These are phyloP conservation scores for Odontocolon sp. DNA, from an alignment of 2,888 invertebrate species.

Conservation along the genomic window DNA sequence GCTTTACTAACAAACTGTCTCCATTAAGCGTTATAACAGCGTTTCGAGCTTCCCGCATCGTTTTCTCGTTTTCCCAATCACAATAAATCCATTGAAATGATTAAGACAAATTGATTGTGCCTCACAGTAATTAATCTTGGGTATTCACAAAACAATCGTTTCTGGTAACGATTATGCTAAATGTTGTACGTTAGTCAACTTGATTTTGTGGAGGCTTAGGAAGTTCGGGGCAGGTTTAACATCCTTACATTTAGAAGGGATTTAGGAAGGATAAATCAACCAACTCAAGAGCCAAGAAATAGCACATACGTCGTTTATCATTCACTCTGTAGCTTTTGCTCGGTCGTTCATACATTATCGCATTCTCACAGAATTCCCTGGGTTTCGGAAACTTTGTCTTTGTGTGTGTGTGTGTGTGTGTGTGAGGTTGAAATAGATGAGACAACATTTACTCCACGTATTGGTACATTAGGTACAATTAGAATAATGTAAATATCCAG, in stretches of 20 bases:
- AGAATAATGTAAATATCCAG: slow-evolving; percentile 38
- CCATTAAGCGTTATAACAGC: not conserved
- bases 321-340: slow-evolving; percentile 4
- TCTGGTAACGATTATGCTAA: slow-evolving; percentile 25
- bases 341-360: not conserved
- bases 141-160: slow-evolving; percentile 20
- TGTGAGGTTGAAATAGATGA: slow-evolving; percentile 9
- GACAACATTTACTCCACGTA: slow-evolving; percentile 30
- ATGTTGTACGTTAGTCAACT: slow-evolving; percentile 10
- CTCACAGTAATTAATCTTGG: slow-evolving; percentile 44
- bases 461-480: slow-evolving; percentile 28
- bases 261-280: not conserved
- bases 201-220: not conserved
- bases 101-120: slow-evolving; percentile 50
- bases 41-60: not conserved
- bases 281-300: slow-evolving; percentile 12
- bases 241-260: not conserved
- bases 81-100: slow-evolving; percentile 28
- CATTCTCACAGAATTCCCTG: too few species aligned
- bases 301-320: slow-evolving; percentile 15
- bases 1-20: not conserved
- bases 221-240: slow-evolving; percentile 23
- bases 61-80: not conserved
- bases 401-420: not conserved
- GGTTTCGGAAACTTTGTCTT: slow-evolving; percentile 4